Percentiles rank a stretch among this genome's conserved stretches.
phyloP scores from a whole-genome alignment of 2,888 invertebrate species.

The Lydus trimaculatus region DNA sequence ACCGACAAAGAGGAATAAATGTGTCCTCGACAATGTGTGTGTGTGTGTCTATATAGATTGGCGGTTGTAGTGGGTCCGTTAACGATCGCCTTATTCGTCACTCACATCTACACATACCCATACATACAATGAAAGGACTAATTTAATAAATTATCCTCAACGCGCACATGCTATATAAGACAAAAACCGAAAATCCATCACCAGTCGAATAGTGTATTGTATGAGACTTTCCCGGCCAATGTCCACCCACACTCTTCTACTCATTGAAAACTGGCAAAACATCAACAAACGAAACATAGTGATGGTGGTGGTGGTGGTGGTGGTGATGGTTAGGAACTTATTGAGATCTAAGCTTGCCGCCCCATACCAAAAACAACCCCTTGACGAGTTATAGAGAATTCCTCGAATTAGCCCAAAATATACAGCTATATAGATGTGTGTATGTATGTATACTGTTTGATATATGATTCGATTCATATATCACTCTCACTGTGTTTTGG shows the following conservation, averaged over 20 bases:
- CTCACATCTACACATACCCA: neutral
- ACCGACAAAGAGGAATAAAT: neutral
- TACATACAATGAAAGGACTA: constrained; percentile 40
- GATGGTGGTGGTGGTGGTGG: neutral
- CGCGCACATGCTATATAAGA: constrained; percentile 39
- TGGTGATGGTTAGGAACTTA: too few species aligned
- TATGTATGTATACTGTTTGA: constrained; percentile 49
- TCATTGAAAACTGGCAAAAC: constrained; percentile 39
- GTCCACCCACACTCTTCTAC: constrained; percentile 39
- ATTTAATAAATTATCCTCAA: constrained; percentile 48
- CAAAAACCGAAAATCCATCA: constrained; percentile 52
- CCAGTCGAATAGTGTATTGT: constrained; percentile 46
- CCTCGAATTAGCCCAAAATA: constrained; percentile 43
- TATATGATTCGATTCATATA: constrained; percentile 58
- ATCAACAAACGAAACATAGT: constrained; percentile 21
- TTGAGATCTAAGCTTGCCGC: too few species aligned
- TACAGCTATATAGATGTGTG: too few species aligned
- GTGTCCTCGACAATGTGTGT: neutral
- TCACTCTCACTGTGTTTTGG: constrained; percentile 42
- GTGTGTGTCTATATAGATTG: neutral
- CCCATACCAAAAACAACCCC: neutral
- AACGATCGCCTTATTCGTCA: constrained; percentile 2
- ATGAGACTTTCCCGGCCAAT: constrained; percentile 25
- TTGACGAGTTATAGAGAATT: constrained; percentile 25
- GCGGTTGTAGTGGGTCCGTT: neutral